phyloP scores from a whole-genome alignment of 1,140 invertebrate species.

The Pogonomyrmex barbatus region DNA sequence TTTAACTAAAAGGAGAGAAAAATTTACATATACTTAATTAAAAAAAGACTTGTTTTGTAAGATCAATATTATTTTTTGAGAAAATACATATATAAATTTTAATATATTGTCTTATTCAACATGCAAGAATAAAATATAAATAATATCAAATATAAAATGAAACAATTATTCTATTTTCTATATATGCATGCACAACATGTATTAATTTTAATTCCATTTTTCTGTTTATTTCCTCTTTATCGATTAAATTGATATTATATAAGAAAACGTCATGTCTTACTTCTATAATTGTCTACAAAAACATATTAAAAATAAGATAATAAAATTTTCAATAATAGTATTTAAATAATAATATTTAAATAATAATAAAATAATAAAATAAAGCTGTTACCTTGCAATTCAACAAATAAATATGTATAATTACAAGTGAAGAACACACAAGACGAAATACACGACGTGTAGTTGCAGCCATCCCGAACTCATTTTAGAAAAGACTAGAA shows the following conservation, averaged over 20 bases:
- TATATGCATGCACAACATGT: neutral
- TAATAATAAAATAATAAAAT: slow-evolving; percentile 4
- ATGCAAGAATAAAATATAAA: neutral
- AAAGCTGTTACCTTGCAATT: neutral
- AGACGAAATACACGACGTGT: neutral
- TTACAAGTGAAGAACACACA: neutral
- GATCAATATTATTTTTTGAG: neutral
- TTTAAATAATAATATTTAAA: too few species aligned
- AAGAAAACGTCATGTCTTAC: too few species aligned
- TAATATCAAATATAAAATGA: neutral
- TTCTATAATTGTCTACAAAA: too few species aligned
- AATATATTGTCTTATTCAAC: neutral
- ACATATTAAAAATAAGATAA: too few species aligned
- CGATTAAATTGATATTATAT: neutral
- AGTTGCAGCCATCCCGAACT: slow-evolving; percentile 44
- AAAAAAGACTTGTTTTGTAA: neutral
- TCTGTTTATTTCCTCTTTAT: neutral
- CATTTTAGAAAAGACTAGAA: slow-evolving; percentile 78
- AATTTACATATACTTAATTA: too few species aligned
- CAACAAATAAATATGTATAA: neutral
- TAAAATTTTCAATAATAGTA: too few species aligned
- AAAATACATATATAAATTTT: neutral
- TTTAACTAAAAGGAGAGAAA: too few species aligned
- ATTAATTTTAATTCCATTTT: neutral
- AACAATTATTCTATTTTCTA: neutral